Evolutionary conservation across 1,140 invertebrate genomes (phyloP).

Genomic region (Nebria ingens): DNA sequence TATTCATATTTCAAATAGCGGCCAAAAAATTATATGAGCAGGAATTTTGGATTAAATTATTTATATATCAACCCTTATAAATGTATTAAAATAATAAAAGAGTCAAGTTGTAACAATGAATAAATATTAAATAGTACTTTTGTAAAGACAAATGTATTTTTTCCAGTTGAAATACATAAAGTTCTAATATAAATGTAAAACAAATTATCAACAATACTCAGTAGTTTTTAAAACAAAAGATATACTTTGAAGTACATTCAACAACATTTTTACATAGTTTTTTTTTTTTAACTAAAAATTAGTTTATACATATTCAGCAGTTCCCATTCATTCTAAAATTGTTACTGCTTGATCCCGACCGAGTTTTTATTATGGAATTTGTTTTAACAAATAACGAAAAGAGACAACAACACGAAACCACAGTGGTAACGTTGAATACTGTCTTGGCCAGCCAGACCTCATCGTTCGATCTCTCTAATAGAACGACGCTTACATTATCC

Average conservation of each 20-base stretch:
- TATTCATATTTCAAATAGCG: too few species aligned
- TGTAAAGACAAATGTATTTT: slow-evolving; percentile 8
- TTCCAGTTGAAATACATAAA: slow-evolving; percentile 8
- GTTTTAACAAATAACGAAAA: not conserved
- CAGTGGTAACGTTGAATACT: not conserved
- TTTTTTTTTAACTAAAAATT: slow-evolving; percentile 10
- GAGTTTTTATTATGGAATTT: not conserved
- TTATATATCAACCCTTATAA: too few species aligned
- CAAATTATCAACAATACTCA: slow-evolving; percentile 9
- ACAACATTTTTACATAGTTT: slow-evolving; percentile 8
- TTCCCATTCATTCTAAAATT: not conserved
- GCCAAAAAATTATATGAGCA: too few species aligned
- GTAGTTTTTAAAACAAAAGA: slow-evolving; percentile 1
- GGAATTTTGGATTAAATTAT: too few species aligned
- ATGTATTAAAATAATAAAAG: too few species aligned
- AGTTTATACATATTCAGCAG: slow-evolving; percentile 6
- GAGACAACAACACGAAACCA: not conserved
- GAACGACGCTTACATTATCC: not conserved
- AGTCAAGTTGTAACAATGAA: too few species aligned
- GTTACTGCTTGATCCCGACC: not conserved
- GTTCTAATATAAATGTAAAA: slow-evolving; percentile 10
- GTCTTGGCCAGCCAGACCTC: not conserved
- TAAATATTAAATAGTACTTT: too few species aligned
- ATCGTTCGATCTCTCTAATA: not conserved
- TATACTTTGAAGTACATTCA: slow-evolving; percentile 9